Base-by-base conservation (phyloP, 2,797 vertebrate genomes). In the Sphenodon punctatus region DNA sequence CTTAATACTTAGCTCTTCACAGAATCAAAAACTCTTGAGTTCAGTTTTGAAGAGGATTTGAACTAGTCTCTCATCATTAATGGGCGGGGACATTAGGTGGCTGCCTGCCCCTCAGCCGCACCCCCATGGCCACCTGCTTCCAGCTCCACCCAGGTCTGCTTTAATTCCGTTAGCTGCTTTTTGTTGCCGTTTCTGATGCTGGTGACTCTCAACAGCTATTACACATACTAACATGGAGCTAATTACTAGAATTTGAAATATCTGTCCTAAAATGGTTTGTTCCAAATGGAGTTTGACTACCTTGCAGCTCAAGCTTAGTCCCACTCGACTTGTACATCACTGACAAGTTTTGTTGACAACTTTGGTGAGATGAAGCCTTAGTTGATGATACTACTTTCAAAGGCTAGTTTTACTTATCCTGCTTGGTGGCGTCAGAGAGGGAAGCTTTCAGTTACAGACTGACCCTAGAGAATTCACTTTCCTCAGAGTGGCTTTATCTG, bases 21-120 rank as follows among this genome's bases (percentile, higher is more conserved):
- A 41, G 5, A 0, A 1, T 10, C 64, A 23, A 9, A 2, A 42
- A 3, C 42, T 34, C n/a, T n/a, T n/a, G n/a, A n/a, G n/a, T n/a
- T n/a, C n/a, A n/a, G n/a, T n/a, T n/a, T n/a, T n/a, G n/a, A n/a
- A n/a, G n/a, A n/a, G n/a, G n/a, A n/a, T n/a, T n/a, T n/a, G n/a
- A n/a, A n/a, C n/a, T n/a, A n/a, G n/a, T n/a, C n/a, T n/a, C n/a
- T n/a, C n/a, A n/a, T n/a, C n/a, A n/a, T n/a, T n/a, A n/a, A n/a
- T n/a, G n/a, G n/a, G n/a, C n/a, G n/a, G n/a, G n/a, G n/a, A n/a
- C n/a, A n/a, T n/a, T n/a, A n/a, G n/a, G n/a, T n/a, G n/a, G n/a
- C n/a, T n/a, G n/a, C n/a, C n/a, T n/a, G n/a, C n/a, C n/a, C n/a
- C n/a, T n/a, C n/a, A n/a, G n/a, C n/a, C n/a, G n/a, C n/a, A n/a